Conservation (phyloP, 2,888 invertebrate species). For the Amiota communis region DNA sequence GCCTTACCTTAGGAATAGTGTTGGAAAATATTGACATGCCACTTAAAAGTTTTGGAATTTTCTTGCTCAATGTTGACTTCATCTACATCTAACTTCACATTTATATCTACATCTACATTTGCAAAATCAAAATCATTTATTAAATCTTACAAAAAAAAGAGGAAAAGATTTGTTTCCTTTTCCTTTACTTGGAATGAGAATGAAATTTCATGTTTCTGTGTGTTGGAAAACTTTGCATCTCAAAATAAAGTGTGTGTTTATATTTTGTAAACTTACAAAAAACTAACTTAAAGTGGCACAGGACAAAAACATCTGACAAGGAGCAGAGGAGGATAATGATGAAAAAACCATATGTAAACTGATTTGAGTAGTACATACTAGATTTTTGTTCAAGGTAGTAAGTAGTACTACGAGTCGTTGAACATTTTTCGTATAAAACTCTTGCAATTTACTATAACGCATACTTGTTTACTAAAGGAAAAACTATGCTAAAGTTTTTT, state of each 20-base stretch:
- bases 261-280: conserved; percentile 32
- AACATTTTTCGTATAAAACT: conserved; percentile 58
- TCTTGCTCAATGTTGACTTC: conserved; percentile 34
- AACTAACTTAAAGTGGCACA: conserved; percentile 63
- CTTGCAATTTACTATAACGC: conserved; percentile 57
- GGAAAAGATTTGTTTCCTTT: not conserved
- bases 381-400: not conserved
- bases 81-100: not conserved
- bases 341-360: conserved; percentile 10
- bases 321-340: conserved; percentile 29
- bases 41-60: conserved; percentile 56
- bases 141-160: conserved; percentile 53
- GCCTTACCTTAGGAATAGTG: conserved; percentile 11
- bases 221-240: conserved; percentile 12
- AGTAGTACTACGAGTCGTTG: conserved; percentile 22
- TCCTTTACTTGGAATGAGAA: conserved; percentile 12
- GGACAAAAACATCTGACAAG: conserved; percentile 33
- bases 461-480: not conserved
- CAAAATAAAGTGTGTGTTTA: conserved; percentile 27
- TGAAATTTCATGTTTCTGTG: not conserved
- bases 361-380: not conserved
- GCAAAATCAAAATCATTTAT: conserved; percentile 51
- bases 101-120: conserved; percentile 7
- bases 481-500: conserved; percentile 21
- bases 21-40: conserved; percentile 34